phyloP scores from a whole-genome alignment of 2,797 vertebrate species.

The Jordanella pulchra region DNA sequence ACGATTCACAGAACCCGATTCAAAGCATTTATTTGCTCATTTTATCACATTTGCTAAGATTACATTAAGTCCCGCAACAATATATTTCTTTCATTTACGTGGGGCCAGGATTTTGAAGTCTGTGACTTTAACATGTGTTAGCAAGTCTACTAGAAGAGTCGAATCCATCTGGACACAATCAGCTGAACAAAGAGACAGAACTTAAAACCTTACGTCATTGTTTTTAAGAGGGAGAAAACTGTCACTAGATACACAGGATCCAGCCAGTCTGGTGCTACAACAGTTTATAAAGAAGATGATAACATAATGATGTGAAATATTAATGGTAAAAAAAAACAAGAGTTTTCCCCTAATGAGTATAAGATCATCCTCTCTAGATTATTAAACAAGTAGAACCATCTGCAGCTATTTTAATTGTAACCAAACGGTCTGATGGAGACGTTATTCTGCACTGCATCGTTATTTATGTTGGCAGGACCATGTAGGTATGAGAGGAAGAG shows the following conservation, averaged over 20 bases:
- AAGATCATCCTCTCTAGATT: background rate
- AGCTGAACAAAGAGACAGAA: background rate
- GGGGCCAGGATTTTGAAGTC: background rate
- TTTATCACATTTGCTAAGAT: background rate
- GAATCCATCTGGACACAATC: background rate
- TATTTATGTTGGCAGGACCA: background rate
- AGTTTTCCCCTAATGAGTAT: background rate
- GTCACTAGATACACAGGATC: background rate
- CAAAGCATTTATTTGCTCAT: background rate
- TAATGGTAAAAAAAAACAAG: too few relatives aligned
- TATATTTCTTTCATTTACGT: conserved; percentile 40
- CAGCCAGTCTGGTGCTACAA: background rate
- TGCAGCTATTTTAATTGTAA: background rate
- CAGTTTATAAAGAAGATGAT: background rate
- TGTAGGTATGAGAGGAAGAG: background rate
- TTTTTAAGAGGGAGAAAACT: background rate
- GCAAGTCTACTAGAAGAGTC: background rate
- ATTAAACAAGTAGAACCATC: background rate
- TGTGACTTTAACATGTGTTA: background rate
- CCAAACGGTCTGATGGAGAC: background rate
- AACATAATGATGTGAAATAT: too few relatives aligned
- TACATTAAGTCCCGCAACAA: conserved; percentile 29
- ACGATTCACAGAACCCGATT: conserved; percentile 6
- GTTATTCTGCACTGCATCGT: background rate
- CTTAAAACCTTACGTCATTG: background rate